Base-by-base conservation (phyloP, 2,797 vertebrate species). In the Typhlichthys eigenmanni region DNA sequence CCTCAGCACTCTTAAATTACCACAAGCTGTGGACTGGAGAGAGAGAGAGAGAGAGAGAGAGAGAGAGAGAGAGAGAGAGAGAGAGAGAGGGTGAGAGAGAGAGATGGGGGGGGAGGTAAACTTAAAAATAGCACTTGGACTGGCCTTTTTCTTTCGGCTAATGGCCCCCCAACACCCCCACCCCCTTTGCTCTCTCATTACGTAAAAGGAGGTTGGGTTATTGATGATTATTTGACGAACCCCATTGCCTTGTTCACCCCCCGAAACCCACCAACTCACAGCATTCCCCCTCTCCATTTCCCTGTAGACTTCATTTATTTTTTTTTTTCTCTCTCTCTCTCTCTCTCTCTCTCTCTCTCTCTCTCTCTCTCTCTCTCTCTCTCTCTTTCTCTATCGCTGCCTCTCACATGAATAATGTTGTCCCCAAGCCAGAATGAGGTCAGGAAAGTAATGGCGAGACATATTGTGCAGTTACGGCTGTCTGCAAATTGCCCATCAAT, bases 391-490 rank as follows among this genome's bases (percentile, higher is more conserved):
- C 48, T 19, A 13, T 16, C 38, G 0, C 24, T 29, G 32, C 45
- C 24, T 64, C 72, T 66, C 84, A 79, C 73, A 79, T 92, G 90
- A 92, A 83, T 88, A 89, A 93, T 91, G 89, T 82, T 82, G 87
- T 85, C 81, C 77, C 74, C 68, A 76, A 88, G 89, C 91, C 81
- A 88, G 79, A 93, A 92, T 88, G 84, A 88, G 92, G 92, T 93
- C 91, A 93, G 78, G 64, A 67, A 85, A 82, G 82, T 84, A 87
- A 88, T 82, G 74, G 74, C 52, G 64, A 82, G 85, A 87, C 85
- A 83, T 83, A 80, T 86, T 78, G 75, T 82, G 79, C 84, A 79
- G 87, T 89, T 89, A 85, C 67, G 68, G 73, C 66, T 74, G 80
- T 86, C 80, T 64, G 72, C 72, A 83, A 89, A 88, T 69, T 73